These are phyloP conservation scores for Hormaphis cornu DNA, from an alignment of 1,140 invertebrate species.

Conservation along the genomic window DNA sequence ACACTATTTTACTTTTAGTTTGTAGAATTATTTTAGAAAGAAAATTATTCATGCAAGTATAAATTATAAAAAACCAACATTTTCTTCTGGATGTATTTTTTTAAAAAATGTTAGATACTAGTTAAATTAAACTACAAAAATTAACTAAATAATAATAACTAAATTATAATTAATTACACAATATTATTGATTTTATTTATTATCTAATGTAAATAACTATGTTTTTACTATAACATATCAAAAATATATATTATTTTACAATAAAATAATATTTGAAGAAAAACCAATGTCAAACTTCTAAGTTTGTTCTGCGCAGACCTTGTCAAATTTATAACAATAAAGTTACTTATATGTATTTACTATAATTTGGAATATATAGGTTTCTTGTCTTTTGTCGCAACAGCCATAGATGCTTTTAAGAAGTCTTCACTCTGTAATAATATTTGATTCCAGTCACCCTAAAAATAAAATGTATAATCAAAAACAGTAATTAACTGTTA, in stretches of 20 bases:
- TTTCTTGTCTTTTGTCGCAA: slow-evolving; percentile 58
- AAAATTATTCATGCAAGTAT: too few relatives aligned
- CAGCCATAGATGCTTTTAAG: slow-evolving; percentile 63
- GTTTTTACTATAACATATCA: background rate
- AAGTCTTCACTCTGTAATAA: slow-evolving; percentile 90
- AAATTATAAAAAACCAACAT: too few relatives aligned
- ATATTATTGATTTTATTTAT: background rate
- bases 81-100: too few relatives aligned
- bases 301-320: too few relatives aligned
- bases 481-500: too few relatives aligned
- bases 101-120: too few relatives aligned
- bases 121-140: too few relatives aligned
- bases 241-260: background rate
- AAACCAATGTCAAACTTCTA: too few relatives aligned
- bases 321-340: too few relatives aligned
- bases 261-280: too few relatives aligned
- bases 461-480: slow-evolving; percentile 42
- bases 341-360: slow-evolving; percentile 34
- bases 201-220: background rate
- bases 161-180: background rate
- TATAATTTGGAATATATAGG: slow-evolving; percentile 63
- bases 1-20: too few relatives aligned
- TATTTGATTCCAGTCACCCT: slow-evolving; percentile 68
- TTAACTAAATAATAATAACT: background rate
- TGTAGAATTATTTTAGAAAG: too few relatives aligned